These are phyloP conservation scores for Apamea monoglypha DNA, from an alignment of 2,888 invertebrate genomes.

Conservation along the genomic window DNA sequence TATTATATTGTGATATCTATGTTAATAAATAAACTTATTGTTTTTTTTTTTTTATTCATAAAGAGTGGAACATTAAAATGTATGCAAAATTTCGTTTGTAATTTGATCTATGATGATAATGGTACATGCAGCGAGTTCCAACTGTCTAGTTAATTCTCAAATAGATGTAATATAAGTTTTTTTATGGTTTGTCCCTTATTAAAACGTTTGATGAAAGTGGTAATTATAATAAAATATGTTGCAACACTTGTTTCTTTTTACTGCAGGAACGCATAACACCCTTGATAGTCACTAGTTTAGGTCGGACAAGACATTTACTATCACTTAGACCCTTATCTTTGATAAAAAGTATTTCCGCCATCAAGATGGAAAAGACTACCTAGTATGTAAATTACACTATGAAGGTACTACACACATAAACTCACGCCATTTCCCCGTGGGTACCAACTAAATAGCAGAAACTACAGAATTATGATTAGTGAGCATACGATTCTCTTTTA, in stretches of 20 bases:
- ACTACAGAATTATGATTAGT: too few relatives aligned
- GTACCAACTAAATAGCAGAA: too few relatives aligned
- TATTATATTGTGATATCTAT: constrained; percentile 71
- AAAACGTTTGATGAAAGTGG: constrained; percentile 82
- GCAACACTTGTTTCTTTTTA: constrained; percentile 72
- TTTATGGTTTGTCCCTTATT: constrained; percentile 78
- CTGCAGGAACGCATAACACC: neutral
- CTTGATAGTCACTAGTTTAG: neutral
- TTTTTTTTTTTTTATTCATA: constrained; percentile 50
- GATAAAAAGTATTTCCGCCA: too few relatives aligned
- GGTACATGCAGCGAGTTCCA: constrained; percentile 67
- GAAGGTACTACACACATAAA: too few relatives aligned
- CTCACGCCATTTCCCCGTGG: too few relatives aligned
- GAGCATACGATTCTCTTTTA: too few relatives aligned
- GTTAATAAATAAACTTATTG: constrained; percentile 60
- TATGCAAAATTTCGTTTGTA: constrained; percentile 62
- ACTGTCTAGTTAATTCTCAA: constrained; percentile 74
- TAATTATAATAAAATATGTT: constrained; percentile 85
- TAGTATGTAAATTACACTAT: too few relatives aligned
- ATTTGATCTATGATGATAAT: constrained; percentile 55
- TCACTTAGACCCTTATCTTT: too few relatives aligned
- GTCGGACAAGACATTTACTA: neutral
- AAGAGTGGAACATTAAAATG: constrained; percentile 56
- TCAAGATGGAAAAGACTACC: too few relatives aligned
- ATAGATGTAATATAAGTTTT: constrained; percentile 74